Conservation (phyloP, 92 coral and sea anemone species). For the Desmophyllum pertusum region DNA sequence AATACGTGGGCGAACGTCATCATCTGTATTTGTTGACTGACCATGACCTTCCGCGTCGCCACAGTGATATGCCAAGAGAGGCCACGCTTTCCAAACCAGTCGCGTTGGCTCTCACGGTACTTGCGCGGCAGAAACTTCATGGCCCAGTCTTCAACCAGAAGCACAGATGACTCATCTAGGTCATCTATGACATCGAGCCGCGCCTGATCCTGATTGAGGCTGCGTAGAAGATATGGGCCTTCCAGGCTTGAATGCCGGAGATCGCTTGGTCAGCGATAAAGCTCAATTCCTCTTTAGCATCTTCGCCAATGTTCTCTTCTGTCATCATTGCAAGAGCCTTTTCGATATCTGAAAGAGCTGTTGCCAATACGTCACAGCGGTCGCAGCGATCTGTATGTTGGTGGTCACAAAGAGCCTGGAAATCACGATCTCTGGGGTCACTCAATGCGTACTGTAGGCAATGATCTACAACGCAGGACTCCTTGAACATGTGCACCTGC, state of each 20-base stretch:
- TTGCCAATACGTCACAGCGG: constrained; percentile 24
- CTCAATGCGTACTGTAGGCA: constrained; percentile 35
- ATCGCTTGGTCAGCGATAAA: constrained; percentile 42
- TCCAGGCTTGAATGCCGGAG: constrained; percentile 54
- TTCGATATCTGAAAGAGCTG: constrained; percentile 35
- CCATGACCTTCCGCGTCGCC: constrained; percentile 29
- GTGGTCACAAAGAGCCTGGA: constrained; percentile 31
- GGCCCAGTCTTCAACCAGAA: constrained; percentile 52
- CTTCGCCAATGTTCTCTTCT: constrained; percentile 1
- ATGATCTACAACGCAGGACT: constrained; percentile 34
- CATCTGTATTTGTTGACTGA: constrained; percentile 28
- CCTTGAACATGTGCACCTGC: constrained; percentile 34
- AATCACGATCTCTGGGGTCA: constrained; percentile 38
- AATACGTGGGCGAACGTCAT: constrained; percentile 40
- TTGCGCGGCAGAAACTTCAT: constrained; percentile 57
- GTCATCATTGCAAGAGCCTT: constrained; percentile 16
- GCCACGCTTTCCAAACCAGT: constrained; percentile 61
- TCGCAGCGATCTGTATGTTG: constrained; percentile 27
- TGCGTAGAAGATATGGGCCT: constrained; percentile 55
- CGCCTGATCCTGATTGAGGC: constrained; percentile 57
- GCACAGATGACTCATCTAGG: constrained; percentile 21
- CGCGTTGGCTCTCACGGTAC: constrained; percentile 56
- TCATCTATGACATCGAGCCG: constrained; percentile 34
- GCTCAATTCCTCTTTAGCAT: constrained; percentile 40
- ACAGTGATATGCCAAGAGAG: constrained; percentile 63